Evolutionary conservation across 1,140 invertebrate species (phyloP), one percentile per base, ranked within the genome.

Genomic region (Zaprionus davidi): DNA sequence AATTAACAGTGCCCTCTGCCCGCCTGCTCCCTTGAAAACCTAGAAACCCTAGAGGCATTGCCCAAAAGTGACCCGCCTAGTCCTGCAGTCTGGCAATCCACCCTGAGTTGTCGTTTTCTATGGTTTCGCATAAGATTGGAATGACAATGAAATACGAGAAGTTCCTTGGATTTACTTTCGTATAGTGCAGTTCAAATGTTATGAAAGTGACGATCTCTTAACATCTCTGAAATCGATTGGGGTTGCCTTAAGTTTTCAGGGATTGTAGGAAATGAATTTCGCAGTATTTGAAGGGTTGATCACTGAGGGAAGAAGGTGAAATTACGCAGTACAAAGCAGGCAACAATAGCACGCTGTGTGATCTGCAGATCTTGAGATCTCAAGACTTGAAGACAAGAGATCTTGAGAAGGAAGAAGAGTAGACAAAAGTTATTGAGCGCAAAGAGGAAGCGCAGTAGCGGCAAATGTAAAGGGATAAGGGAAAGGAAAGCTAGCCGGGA

Each of bases 31-130:
- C 2, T 5, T 22, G 17, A 9, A 9, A 5, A 34, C 11, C 20
- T 5, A 46, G 56, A 58, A 58, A 58, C 56, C 56, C 24, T 58
- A 38, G 26, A 31, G 28, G 51, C 5, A 26, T 15, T 55, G 26
- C 53, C 53, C 13, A 56, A 56, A 56, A 79, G 79, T 38, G 51
- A 76, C 28, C 7, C 15, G 41, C 22, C 62, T 78, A 74, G 80
- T 78, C 79, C 80, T 69, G 49, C 13, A 66, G 62, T 34, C 28
- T 9, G 11, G 17, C 17, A 49, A 22, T 9, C 3, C 17, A 51
- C 46, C 46, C 46, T 20, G 46, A 3, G 20, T 20, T 20, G 20
- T 20, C 20, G 20, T 20, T 20, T 20, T 20, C 20, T 74, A 74
- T 56, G 66, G 71, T 62, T 81, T 64, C 68, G 41, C n/a, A 7